A percentile compares a stretch with the other conserved stretches of the same genome.
These are phyloP conservation scores for Macaria notata DNA, from an alignment of 2,888 invertebrate genomes.

Conservation along the genomic window DNA sequence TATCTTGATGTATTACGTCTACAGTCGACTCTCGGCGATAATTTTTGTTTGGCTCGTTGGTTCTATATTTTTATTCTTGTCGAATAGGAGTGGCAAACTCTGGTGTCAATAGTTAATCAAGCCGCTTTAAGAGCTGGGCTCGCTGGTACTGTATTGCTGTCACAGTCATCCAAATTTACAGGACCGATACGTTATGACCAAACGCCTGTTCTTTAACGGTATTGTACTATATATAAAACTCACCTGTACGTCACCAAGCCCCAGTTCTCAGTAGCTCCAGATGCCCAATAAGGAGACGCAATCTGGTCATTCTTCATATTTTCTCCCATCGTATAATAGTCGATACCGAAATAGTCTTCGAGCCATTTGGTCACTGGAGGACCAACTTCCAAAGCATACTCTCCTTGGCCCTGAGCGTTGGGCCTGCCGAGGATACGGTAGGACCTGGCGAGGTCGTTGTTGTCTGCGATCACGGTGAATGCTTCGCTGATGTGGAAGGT, in stretches of 20 bases:
- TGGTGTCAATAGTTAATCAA: too few species aligned
- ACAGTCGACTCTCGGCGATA: too few species aligned
- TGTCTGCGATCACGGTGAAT: conserved; percentile 64
- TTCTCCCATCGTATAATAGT: conserved; percentile 63
- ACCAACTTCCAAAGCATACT: conserved; percentile 69
- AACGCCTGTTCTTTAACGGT: too few species aligned
- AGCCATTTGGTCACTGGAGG: conserved; percentile 67
- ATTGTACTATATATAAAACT: not conserved
- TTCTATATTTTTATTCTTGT: too few species aligned
- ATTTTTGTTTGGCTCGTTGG: too few species aligned
- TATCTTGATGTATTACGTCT: too few species aligned
- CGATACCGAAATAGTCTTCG: conserved; percentile 60
- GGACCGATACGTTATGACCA: too few species aligned
- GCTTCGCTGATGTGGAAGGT: conserved; percentile 84
- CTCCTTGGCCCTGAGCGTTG: conserved; percentile 62
- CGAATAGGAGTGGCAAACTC: too few species aligned
- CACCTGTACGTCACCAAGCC: conserved; percentile 75
- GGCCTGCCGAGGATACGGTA: conserved; percentile 71
- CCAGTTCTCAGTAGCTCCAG: conserved; percentile 78
- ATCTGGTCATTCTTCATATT: conserved; percentile 74
- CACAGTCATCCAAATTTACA: too few species aligned
- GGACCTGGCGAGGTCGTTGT: conserved; percentile 46
- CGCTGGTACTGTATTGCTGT: too few species aligned
- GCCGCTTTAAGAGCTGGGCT: too few species aligned
- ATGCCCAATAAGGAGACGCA: conserved; percentile 74